Evolutionary conservation across 2,888 invertebrate species (phyloP), one percentile per base, ranked within the genome.

Genomic region (Limnephilus auricula): DNA sequence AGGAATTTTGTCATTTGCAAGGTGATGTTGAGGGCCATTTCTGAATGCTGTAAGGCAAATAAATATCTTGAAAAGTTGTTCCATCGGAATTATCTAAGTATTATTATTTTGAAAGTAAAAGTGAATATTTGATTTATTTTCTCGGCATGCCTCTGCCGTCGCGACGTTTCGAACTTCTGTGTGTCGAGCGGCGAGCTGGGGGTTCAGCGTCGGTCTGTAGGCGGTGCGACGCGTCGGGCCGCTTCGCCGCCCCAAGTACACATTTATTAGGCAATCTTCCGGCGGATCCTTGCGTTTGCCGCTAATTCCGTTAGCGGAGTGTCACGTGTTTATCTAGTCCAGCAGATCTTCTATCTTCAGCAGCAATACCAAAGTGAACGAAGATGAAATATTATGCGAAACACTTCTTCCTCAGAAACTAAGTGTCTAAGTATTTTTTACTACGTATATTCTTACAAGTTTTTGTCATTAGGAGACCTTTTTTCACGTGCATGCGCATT

Each of bases 231-330:
- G 78, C 83, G 65, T 84, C 84, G 37, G 79, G 79, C 45, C 90
- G 32, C n/a, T n/a, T n/a, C n/a, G n/a, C 79, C 91, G 82, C 40
- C 91, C 84, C 50, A 65, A 40, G 86, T 89, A 90, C 91, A 91
- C 90, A 92, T 92, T 92, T 92, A 92, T 92, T 90, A 90, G 91
- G 85, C 91, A 92, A 92, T 92, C 91, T 92, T 92, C 92, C 92
- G 92, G 89, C 90, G 86, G 83, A 84, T 90, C 89, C 84, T 89
- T 89, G 88, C 90, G 31, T 78, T 83, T 34, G 88, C 90, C 83
- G 88, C 90, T 92, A 92, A 92, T 92, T 92, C 90, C 89, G 90
- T 92, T 92, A 92, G 90, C 90, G 37, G 88, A 89, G 90, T 89
- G 92, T 92, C 91, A 92, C 91, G 89, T 88, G 86, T 80, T 88